Base-by-base conservation (phyloP, 2,113 vertebrate genomes). In the Colius striatus region DNA sequence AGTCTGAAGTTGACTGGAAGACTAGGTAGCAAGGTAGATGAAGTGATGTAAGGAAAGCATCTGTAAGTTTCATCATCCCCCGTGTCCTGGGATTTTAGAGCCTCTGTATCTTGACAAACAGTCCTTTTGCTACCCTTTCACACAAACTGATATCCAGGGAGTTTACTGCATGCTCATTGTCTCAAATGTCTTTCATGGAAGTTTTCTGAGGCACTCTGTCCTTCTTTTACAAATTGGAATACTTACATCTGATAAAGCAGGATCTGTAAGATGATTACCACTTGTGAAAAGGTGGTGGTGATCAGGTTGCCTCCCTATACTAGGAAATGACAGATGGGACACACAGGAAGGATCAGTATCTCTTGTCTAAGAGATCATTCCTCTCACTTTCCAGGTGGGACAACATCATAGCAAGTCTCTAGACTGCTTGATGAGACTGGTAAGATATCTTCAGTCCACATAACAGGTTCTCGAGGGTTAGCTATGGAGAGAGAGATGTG, bases 131-230 rank as follows among this genome's bases (percentile, higher is more conserved):
- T 72, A 13, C 17, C 72, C 4, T 65, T 76, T 54, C 32, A 25
- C 47, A 7, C 3, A 80, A 76, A 76, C 11, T 13, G 50, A 36
- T 63, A 76, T 30, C 4, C 6, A 66, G 6, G 5, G 41, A 65
- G 5, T 30, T 65, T 74, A 26, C 57, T 65, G 4, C 38, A 57
- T 61, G 5, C 7, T 27, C 29, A 12, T 55, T n/a, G 29, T 60
- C 5, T 50, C 21, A 23, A 5, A 13, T 9, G 2, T 85, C 61
- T 60, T 45, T 36, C 29, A 29, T 5, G 3, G 0, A 1, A 29
- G 11, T 68, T 74, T 86, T 38, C 55, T 63, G 77, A 68, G 7
- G 30, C 25, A 50, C 29, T 32, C 36, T n/a, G 29, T 75, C 19
- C 30, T 63, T 34, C 34, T 47, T 70, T 45, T 11, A n/a, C 51